Base-by-base conservation (phyloP, 2,888 invertebrate species). In the Boloria euphrosyne region DNA sequence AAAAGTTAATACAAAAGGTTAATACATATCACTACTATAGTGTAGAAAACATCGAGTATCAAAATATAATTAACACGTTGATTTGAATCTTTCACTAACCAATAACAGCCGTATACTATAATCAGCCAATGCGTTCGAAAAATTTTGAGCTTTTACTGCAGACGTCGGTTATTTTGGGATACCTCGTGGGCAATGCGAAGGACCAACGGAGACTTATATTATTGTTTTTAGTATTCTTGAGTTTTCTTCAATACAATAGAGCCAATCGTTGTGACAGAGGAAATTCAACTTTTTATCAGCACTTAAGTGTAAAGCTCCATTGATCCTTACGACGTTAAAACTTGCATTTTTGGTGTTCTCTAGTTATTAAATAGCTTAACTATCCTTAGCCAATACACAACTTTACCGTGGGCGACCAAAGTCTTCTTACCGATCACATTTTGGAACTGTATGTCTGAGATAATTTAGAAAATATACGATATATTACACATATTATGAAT, bases 11-110 rank as follows among this genome's bases (percentile, higher is more conserved):
- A 86, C 83, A 85, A 87, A 86, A 86, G 80, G 82, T 86, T 85
- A 84, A 84, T 85, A 81, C 79, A 76, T 80, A 81, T 77, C 83
- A 87, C 89, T 86, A 87, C 87, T 57, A 83, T 85, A 86, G 82
- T 90, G 87, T 92, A 91, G 89, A 92, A 92, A 91, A 92, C 86
- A 85, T 90, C 88, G 87, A 91, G 84, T 92, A 92, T 92, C 91
- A 92, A 92, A 92, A 92, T 91, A 91, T 91, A 89, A 89, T 88
- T 87, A 89, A 90, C 89, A 87, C 82, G 82, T 85, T 82, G 80
- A 86, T 89, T 89, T 87, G 87, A 81, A 80, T 84, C 82, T 86
- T 87, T 92, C 92, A 92, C 92, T 92, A 92, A 92, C 92, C 92
- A 86, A 89, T 88, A 80, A 88, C 90, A 91, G 92, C 89, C 92